These are phyloP conservation scores for Amphilophus citrinellus DNA, from an alignment of 2,113 vertebrate genomes.

Conservation along the genomic window DNA sequence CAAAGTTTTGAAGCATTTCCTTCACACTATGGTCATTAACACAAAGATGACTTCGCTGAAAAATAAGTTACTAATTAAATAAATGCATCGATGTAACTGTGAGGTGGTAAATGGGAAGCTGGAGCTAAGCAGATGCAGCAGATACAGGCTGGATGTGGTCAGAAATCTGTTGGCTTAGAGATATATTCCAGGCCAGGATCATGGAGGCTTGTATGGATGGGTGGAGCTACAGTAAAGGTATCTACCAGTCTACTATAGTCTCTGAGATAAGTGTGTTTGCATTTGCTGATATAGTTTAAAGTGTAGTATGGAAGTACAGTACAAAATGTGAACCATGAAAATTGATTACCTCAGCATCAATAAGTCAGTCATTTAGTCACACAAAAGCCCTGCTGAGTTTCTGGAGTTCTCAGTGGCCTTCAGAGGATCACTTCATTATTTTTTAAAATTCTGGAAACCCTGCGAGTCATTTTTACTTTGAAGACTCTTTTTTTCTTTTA, in stretches of 20 bases:
- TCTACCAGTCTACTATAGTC: conserved; percentile 76
- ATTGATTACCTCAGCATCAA: not conserved
- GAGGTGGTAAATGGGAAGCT: conserved; percentile 64
- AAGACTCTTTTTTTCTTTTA: not conserved
- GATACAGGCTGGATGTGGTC: conserved; percentile 75
- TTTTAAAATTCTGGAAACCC: not conserved
- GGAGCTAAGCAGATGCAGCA: conserved; percentile 71
- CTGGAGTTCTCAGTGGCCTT: not conserved
- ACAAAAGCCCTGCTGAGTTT: not conserved
- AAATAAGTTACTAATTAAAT: not conserved
- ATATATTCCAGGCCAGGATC: conserved; percentile 51
- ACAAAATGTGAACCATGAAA: not conserved
- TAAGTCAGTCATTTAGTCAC: not conserved
- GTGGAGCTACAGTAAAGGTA: conserved; percentile 78
- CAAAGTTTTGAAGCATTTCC: not conserved
- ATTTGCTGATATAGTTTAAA: not conserved
- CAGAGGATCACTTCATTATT: not conserved
- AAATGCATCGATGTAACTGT: not conserved
- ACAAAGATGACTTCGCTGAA: not conserved
- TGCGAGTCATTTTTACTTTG: not conserved
- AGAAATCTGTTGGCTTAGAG: conserved; percentile 69
- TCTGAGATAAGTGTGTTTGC: conserved; percentile 56
- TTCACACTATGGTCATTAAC: not conserved
- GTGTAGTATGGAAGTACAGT: not conserved
- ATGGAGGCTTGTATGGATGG: conserved; percentile 74